phyloP scores from a whole-genome alignment of 2,888 invertebrate species.

The Notodonta ziczac region DNA sequence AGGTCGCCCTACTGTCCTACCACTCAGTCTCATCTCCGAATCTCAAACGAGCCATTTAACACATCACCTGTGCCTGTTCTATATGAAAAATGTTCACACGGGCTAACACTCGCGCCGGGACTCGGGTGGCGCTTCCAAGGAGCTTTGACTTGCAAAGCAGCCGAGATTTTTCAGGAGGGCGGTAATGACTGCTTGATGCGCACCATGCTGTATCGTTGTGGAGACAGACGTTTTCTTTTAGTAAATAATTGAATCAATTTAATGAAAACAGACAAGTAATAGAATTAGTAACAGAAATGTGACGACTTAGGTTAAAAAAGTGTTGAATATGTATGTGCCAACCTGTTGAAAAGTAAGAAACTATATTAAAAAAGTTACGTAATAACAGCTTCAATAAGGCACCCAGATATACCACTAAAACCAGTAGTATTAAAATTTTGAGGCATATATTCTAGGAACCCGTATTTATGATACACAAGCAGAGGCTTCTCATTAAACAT shows the following conservation, averaged over 20 bases:
- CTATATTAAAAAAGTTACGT: not conserved
- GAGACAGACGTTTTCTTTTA: constrained; percentile 36
- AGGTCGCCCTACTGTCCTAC: not conserved
- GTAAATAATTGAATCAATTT: no score
- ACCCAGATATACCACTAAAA: constrained; percentile 13
- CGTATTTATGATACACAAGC: constrained; percentile 58
- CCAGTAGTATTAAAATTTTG: constrained; percentile 31
- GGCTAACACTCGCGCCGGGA: constrained; percentile 6
- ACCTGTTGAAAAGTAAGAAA: not conserved
- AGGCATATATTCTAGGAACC: constrained; percentile 32
- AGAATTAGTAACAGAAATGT: no score
- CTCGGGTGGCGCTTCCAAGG: constrained; percentile 20
- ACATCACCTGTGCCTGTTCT: constrained; percentile 44
- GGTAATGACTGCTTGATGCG: constrained; percentile 82
- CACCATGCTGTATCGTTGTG: constrained; percentile 49
- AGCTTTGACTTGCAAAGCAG: constrained; percentile 84
- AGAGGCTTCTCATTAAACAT: constrained; percentile 76
- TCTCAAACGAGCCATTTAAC: constrained; percentile 46
- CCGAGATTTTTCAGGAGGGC: constrained; percentile 79
- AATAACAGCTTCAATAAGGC: not conserved
- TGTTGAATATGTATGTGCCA: no score
- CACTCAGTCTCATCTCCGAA: constrained; percentile 30
- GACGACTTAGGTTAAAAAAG: no score
- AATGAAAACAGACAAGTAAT: no score
- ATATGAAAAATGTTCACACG: constrained; percentile 32